Percentiles rank a stretch among this genome's conserved stretches.
Conservation (phyloP, 64 coral and sea anemone species). For the Acropora yongei region DNA sequence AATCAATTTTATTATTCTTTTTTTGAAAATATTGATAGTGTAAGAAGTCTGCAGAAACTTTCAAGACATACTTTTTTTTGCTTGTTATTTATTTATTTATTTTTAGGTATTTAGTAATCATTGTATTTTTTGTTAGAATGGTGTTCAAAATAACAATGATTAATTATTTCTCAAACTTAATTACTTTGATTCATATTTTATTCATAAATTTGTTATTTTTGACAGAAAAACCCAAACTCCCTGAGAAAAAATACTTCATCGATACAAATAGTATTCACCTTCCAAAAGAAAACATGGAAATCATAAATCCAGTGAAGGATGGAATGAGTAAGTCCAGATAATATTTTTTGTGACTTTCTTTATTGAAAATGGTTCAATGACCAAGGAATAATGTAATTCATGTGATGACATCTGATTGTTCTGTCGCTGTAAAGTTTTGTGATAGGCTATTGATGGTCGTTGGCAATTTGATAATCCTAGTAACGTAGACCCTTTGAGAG, state of each 20-base stretch:
- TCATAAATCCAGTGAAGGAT: conserved; percentile 92
- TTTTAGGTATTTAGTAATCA: background rate
- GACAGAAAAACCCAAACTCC: conserved; percentile 80
- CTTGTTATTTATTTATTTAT: background rate
- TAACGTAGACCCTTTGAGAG: too few species aligned
- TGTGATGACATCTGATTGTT: too few species aligned
- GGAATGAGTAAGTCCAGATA: conserved; percentile 83
- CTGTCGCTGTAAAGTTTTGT: too few species aligned
- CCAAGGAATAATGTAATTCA: too few species aligned
- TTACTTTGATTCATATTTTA: background rate
- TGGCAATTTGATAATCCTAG: too few species aligned
- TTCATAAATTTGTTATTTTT: background rate
- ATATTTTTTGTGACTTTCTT: background rate
- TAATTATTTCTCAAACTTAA: background rate
- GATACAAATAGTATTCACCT: conserved; percentile 89
- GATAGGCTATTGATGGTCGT: too few species aligned
- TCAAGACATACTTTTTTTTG: background rate
- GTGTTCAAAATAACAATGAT: too few species aligned
- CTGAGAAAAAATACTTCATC: conserved; percentile 87
- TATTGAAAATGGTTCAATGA: too few species aligned
- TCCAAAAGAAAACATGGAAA: conserved; percentile 89
- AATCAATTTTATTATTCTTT: too few species aligned
- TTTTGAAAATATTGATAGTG: too few species aligned
- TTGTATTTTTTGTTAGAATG: background rate
- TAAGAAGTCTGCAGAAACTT: too few species aligned